Evolutionary conservation across 1,140 invertebrate species (phyloP).

Genomic region (Temnothorax curvispinosus): DNA sequence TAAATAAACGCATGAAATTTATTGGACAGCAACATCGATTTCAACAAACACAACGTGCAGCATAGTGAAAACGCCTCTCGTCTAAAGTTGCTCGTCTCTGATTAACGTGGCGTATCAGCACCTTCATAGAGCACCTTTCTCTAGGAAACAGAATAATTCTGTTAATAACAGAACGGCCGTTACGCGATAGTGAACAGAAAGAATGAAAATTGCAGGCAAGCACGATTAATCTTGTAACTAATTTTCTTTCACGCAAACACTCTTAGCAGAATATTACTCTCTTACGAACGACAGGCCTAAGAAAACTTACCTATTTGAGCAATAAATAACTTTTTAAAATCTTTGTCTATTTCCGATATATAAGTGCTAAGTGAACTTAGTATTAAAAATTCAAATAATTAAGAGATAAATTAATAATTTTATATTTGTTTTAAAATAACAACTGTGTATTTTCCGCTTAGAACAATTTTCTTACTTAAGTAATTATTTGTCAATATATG

Average conservation of each 20-base stretch:
- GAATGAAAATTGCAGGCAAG: background rate
- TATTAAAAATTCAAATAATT: background rate
- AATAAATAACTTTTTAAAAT: background rate
- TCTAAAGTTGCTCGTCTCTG: constrained; percentile 13
- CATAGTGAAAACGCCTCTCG: constrained; percentile 57
- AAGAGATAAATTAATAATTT: background rate
- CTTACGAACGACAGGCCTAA: background rate
- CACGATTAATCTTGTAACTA: background rate
- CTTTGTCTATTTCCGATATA: background rate
- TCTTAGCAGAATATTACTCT: background rate
- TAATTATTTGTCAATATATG: background rate
- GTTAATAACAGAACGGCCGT: background rate
- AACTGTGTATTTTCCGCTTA: background rate
- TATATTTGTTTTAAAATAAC: background rate
- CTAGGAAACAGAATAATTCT: background rate
- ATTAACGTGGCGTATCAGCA: background rate
- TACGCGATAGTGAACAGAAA: background rate
- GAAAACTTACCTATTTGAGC: background rate
- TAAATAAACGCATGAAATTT: background rate
- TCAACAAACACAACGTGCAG: background rate
- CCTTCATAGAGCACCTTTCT: background rate
- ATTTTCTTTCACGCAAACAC: background rate
- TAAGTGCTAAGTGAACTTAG: background rate
- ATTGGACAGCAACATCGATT: background rate
- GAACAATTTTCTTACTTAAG: background rate